Percentiles rank a stretch among this genome's conserved stretches.
phyloP scores from a whole-genome alignment of 2,797 vertebrate genomes.

The Lithobates sylvaticus region DNA sequence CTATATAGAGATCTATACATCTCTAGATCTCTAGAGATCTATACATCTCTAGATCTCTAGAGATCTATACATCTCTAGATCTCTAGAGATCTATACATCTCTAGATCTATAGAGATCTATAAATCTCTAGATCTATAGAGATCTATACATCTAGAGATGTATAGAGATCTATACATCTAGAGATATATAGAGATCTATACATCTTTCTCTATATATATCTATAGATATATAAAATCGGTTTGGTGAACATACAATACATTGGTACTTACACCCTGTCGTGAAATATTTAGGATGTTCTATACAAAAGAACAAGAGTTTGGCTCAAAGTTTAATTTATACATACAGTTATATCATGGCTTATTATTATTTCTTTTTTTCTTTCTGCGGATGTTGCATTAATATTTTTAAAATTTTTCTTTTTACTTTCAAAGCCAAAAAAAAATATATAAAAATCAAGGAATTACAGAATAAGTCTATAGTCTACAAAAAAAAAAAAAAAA shows the following conservation, averaged over 20 bases:
- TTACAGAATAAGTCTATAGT: constrained; percentile 87
- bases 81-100: neutral
- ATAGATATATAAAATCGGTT: constrained; percentile 73
- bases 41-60: neutral
- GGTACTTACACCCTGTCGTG: constrained; percentile 92
- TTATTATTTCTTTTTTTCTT: constrained; percentile 81
- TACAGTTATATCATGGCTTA: constrained; percentile 95
- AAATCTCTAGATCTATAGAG: too few relatives aligned
- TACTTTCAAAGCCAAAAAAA: constrained; percentile 86
- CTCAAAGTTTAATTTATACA: constrained; percentile 98
- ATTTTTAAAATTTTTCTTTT: constrained; percentile 73
- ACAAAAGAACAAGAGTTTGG: constrained; percentile 91
- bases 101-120: too few relatives aligned
- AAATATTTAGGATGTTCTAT: constrained; percentile 94
- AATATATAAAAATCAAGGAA: constrained; percentile 77
- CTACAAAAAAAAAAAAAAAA: constrained; percentile 74
- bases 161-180: too few relatives aligned
- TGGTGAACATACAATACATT: constrained; percentile 91
- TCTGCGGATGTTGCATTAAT: constrained; percentile 83
- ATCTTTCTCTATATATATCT: neutral
- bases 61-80: constrained; percentile 9
- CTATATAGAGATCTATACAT: constrained; percentile 6
- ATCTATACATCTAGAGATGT: neutral
- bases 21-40: too few relatives aligned
- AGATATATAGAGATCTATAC: constrained; percentile 9